Evolutionary conservation across 2,888 invertebrate genomes (phyloP).

Genomic region (Drosophila aldrichi): DNA sequence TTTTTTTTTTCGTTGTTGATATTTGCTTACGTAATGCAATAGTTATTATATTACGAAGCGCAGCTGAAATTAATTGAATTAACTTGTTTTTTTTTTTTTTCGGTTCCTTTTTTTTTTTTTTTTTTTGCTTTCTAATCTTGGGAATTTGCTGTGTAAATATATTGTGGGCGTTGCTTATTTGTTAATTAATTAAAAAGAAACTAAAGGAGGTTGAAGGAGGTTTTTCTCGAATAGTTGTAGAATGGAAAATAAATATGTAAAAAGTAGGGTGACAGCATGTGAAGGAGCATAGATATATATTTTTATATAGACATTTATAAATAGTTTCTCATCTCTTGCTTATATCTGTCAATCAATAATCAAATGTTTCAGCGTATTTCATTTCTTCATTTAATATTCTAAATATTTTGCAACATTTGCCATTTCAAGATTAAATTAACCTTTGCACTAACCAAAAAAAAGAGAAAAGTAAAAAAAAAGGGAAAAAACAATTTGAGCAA

Average conservation of each 20-base stretch:
- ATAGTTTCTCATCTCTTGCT: no score
- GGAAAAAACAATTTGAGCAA: constrained; percentile 10
- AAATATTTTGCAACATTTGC: not conserved
- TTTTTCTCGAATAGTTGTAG: no score
- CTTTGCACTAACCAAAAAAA: not conserved
- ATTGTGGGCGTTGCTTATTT: not conserved
- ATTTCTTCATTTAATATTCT: not conserved
- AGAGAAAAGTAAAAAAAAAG: not conserved
- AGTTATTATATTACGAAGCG: constrained; percentile 32
- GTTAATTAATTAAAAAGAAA: constrained; percentile 3
- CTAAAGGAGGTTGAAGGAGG: not conserved
- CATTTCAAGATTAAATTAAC: constrained; percentile 9
- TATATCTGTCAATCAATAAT: no score
- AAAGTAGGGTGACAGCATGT: no score
- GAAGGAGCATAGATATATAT: no score
- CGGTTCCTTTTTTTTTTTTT: not conserved
- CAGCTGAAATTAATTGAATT: constrained; percentile 66
- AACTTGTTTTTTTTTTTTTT: constrained; percentile 10
- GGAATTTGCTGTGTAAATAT: not conserved
- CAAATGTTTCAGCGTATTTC: no score
- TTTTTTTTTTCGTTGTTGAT: constrained; percentile 29
- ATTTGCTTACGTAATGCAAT: constrained; percentile 68
- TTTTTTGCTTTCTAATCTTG: not conserved
- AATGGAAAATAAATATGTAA: no score
- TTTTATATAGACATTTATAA: no score